phyloP scores from a whole-genome alignment of 35 echinoderm and acorn worm species.

The Holothuria glaberrima region DNA sequence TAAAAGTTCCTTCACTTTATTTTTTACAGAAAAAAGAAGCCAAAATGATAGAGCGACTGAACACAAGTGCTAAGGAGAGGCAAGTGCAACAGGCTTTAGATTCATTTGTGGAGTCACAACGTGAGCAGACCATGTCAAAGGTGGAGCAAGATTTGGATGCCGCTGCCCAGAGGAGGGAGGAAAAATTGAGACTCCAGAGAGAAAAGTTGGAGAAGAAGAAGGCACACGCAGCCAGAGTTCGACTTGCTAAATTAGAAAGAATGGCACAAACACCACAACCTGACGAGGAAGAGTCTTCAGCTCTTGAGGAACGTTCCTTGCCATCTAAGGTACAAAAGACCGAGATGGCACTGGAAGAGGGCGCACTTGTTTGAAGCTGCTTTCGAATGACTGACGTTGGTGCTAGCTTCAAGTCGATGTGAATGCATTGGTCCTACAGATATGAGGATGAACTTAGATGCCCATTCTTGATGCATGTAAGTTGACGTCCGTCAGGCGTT shows the following conservation, averaged over 20 bases:
- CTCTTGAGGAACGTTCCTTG: no score
- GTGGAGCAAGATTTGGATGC: slow-evolving; percentile 61
- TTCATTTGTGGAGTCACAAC: slow-evolving; percentile 67
- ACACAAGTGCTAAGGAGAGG: slow-evolving; percentile 81
- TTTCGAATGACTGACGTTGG: no score
- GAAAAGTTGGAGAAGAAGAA: slow-evolving; percentile 88
- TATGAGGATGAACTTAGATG: no score
- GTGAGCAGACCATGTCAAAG: slow-evolving; percentile 66
- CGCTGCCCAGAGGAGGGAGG: slow-evolving; percentile 79
- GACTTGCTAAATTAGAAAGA: slow-evolving; percentile 82
- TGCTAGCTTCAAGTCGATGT: no score
- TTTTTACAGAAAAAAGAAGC: slow-evolving; percentile 77
- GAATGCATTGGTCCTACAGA: no score
- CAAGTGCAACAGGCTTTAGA: slow-evolving; percentile 77
- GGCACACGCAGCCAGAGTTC: slow-evolving; percentile 84
- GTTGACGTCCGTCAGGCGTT: no score
- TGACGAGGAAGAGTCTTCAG: slow-evolving; percentile 23
- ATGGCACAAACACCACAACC: slow-evolving; percentile 47
- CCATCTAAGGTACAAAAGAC: background rate
- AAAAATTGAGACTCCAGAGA: slow-evolving; percentile 65
- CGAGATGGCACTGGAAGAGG: slow-evolving; percentile 9
- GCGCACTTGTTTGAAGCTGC: slow-evolving; percentile 69
- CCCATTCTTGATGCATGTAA: no score
- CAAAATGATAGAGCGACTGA: slow-evolving; percentile 80
- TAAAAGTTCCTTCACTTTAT: slow-evolving; percentile 30